A percentile compares a stretch with the other conserved stretches of the same genome.
Evolutionary conservation across 2,113 vertebrate species (phyloP).

Genomic region (Glareola pratincola): DNA sequence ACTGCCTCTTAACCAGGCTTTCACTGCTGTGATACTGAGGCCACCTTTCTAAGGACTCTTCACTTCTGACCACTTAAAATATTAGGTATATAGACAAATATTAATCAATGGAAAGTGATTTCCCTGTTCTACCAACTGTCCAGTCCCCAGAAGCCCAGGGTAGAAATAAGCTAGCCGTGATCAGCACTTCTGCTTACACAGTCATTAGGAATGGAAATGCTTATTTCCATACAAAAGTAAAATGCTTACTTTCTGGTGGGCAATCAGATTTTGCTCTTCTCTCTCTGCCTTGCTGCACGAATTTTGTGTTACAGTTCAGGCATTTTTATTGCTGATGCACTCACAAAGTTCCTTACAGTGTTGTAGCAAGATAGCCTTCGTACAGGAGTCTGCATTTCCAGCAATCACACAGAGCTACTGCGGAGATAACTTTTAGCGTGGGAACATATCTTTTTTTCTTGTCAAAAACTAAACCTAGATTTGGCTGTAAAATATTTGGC

Average conservation of each 20-base stretch:
- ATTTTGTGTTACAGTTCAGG: background rate
- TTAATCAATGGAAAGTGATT: background rate
- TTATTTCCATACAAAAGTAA: background rate
- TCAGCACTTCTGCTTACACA: background rate
- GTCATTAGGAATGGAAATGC: background rate
- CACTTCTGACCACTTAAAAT: background rate
- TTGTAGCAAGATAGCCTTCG: background rate
- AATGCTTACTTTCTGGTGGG: background rate
- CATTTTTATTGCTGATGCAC: slow-evolving; percentile 4
- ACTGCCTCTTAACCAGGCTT: background rate
- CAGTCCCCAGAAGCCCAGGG: background rate
- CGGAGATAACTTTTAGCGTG: background rate
- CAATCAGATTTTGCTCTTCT: slow-evolving; percentile 12
- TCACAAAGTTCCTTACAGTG: background rate
- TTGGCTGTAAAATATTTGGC: background rate
- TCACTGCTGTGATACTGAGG: background rate
- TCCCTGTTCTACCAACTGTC: background rate
- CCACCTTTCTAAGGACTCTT: background rate
- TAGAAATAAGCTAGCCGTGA: background rate
- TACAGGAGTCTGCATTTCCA: background rate
- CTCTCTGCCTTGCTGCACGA: background rate
- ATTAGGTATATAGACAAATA: background rate
- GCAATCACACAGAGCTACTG: background rate
- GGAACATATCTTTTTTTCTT: background rate
- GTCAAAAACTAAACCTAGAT: background rate